Evolutionary conservation across 2,888 invertebrate species (phyloP).

Genomic region (Anthrax anthrax): DNA sequence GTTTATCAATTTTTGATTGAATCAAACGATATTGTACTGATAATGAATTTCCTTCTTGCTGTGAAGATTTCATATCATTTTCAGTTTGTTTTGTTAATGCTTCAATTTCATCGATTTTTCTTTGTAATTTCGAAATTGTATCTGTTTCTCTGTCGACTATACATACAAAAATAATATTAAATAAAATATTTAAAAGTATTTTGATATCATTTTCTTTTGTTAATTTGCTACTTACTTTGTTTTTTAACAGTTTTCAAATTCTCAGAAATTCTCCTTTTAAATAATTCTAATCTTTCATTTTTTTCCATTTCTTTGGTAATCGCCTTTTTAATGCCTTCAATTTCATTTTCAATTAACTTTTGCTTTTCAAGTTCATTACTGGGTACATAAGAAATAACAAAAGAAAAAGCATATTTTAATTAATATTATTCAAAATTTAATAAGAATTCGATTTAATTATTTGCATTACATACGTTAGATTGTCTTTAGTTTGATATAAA

Average conservation of each 20-base stretch:
- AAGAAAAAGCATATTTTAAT: neutral
- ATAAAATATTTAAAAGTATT: neutral
- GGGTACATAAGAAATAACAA: slow-evolving; percentile 11
- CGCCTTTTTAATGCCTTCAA: slow-evolving; percentile 52
- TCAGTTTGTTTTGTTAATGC: slow-evolving; percentile 48
- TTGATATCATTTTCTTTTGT: no score
- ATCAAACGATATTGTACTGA: slow-evolving; percentile 26
- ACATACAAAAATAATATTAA: no score
- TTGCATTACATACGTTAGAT: slow-evolving; percentile 38
- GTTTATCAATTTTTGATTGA: slow-evolving; percentile 37
- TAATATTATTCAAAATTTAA: slow-evolving; percentile 1
- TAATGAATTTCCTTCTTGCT: slow-evolving; percentile 29
- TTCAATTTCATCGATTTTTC: slow-evolving; percentile 39
- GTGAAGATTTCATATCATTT: slow-evolving; percentile 42
- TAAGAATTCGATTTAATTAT: slow-evolving; percentile 3
- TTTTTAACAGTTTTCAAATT: slow-evolving; percentile 39
- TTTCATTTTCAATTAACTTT: slow-evolving; percentile 40
- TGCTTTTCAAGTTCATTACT: slow-evolving; percentile 46
- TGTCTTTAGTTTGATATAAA: slow-evolving; percentile 43
- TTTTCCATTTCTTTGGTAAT: slow-evolving; percentile 48
- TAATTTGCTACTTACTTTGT: slow-evolving; percentile 25
- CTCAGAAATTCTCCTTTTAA: slow-evolving; percentile 41
- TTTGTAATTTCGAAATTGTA: slow-evolving; percentile 38
- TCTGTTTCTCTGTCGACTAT: neutral
- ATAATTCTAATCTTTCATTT: slow-evolving; percentile 47